Percentiles rank a stretch among this genome's conserved stretches.
phyloP scores from a whole-genome alignment of 2,113 vertebrate genomes.

The Cyanocitta stelleri region DNA sequence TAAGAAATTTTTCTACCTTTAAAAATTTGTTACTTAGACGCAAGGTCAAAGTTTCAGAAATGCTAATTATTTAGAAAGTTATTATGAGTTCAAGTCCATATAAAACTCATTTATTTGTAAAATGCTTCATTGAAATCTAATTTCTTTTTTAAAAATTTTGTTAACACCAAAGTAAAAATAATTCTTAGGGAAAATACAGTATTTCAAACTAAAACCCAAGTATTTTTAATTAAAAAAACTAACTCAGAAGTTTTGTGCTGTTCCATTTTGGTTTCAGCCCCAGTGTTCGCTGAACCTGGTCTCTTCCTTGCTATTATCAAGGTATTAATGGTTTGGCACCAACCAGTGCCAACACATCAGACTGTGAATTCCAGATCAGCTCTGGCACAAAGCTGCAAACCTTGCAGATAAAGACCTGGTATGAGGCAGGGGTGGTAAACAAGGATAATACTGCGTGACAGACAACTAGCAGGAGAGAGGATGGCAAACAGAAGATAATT shows the following conservation, averaged over 20 bases:
- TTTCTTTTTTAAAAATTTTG: not conserved
- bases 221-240: not conserved
- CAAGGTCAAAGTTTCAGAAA: not conserved
- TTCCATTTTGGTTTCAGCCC: not conserved
- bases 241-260: not conserved
- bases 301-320: not conserved
- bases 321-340: slow-evolving; percentile 15
- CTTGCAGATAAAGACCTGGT: not conserved
- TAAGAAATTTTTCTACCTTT: not conserved
- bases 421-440: not conserved
- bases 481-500: slow-evolving; percentile 22
- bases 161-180: not conserved
- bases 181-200: not conserved
- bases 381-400: slow-evolving; percentile 12
- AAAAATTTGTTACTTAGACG: not conserved
- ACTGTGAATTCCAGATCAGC: not conserved
- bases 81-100: not conserved
- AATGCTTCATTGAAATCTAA: not conserved
- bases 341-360: not conserved
- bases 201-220: not conserved
- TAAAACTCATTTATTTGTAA: not conserved
- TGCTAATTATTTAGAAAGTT: not conserved
- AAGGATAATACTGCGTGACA: not conserved
- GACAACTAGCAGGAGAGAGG: slow-evolving; percentile 1
- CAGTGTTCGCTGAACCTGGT: not conserved